These are phyloP conservation scores for Drosophila macrospina DNA, from an alignment of 2,888 invertebrate genomes.

Conservation along the genomic window DNA sequence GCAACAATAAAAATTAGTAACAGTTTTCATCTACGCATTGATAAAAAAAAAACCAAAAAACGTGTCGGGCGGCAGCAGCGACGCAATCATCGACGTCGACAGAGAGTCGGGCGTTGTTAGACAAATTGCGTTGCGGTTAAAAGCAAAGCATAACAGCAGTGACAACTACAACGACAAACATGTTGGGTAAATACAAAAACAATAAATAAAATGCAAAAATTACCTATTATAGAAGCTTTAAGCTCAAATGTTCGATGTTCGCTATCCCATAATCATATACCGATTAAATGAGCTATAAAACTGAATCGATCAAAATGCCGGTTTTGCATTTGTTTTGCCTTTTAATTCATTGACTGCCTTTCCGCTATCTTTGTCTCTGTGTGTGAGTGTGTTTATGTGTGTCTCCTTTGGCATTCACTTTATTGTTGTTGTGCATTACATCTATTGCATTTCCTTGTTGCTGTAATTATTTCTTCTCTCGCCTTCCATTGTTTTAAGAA, in stretches of 20 bases:
- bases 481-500: conserved; percentile 17
- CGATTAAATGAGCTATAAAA: conserved; percentile 34
- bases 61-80: conserved; percentile 54
- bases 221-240: conserved; percentile 49
- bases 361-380: conserved; percentile 35
- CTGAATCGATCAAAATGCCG: conserved; percentile 66
- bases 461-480: conserved; percentile 32
- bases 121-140: conserved; percentile 79
- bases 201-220: conserved; percentile 29
- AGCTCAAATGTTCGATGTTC: conserved; percentile 23
- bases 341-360: conserved; percentile 40
- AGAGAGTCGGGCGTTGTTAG: conserved; percentile 63
- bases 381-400: conserved; percentile 5
- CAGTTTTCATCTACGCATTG: conserved; percentile 60
- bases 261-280: conserved; percentile 25
- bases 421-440: conserved; percentile 30
- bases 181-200: conserved; percentile 77
- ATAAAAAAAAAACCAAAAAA: conserved; percentile 43
- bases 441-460: conserved; percentile 59
- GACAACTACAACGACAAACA: conserved; percentile 57
- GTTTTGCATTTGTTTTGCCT: conserved; percentile 57
- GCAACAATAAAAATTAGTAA: conserved; percentile 34
- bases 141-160: conserved; percentile 51
- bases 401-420: conserved; percentile 31
- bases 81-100: conserved; percentile 43